Evolutionary conservation across 1,140 invertebrate species (phyloP).

Genomic region (Aphaenogaster floridana): DNA sequence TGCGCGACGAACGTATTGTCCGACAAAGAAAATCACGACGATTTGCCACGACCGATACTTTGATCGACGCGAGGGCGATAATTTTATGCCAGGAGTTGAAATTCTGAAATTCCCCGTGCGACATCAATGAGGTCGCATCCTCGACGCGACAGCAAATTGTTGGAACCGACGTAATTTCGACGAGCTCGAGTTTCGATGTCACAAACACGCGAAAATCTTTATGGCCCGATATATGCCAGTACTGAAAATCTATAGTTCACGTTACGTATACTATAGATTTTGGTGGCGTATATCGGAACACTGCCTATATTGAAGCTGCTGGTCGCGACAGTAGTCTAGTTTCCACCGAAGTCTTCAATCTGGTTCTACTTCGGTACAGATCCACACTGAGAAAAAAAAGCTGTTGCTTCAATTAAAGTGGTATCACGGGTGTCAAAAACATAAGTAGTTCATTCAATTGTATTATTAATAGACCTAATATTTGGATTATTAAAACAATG

Average conservation of each 20-base stretch:
- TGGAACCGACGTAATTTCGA: not conserved
- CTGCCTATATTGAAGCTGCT: not conserved
- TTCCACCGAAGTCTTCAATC: too few relatives aligned
- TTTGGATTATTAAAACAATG: too few relatives aligned
- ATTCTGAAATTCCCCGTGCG: not conserved
- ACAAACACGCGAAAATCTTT: not conserved
- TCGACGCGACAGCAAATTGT: not conserved
- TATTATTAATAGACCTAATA: too few relatives aligned
- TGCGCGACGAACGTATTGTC: not conserved
- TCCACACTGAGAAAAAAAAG: too few relatives aligned
- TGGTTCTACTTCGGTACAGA: too few relatives aligned
- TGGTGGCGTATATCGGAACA: too few relatives aligned
- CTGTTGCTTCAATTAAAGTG: too few relatives aligned
- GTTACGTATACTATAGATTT: too few relatives aligned
- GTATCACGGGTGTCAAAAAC: too few relatives aligned
- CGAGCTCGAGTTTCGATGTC: not conserved
- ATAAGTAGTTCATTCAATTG: too few relatives aligned
- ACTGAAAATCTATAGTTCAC: too few relatives aligned
- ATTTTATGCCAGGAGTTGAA: slow-evolving; percentile 23
- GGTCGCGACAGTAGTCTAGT: not conserved
- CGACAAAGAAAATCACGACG: slow-evolving; percentile 29
- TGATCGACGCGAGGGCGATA: slow-evolving; percentile 12
- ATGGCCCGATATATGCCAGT: too few relatives aligned
- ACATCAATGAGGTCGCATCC: not conserved
- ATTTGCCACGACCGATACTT: slow-evolving; percentile 6